Base-by-base conservation (phyloP, 2,888 invertebrate genomes). In the Ichneumon xanthorius region DNA sequence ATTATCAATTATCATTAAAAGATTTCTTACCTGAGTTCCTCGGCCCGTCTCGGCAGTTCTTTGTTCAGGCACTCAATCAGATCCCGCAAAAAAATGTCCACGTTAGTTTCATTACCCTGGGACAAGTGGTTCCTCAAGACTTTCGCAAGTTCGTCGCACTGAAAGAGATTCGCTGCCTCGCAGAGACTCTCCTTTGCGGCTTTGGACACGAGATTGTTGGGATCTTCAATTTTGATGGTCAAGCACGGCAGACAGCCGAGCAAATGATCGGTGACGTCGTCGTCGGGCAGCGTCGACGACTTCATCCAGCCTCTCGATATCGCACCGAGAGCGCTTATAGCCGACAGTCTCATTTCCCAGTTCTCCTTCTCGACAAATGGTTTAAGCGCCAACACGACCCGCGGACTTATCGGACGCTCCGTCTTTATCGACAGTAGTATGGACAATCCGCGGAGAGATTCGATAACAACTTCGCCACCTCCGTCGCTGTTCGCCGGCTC, bases 331-430 rank as follows among this genome's bases (percentile, higher is more conserved):
- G 93, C 93, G 48, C 78, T 88, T 37, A 93, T 90, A 4, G 93
- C 92, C 4, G 92, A 91, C 3, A 92, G 86, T 82, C 91, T 89
- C 89, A 91, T 92, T 79, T 93, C 91, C 89, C 89, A 90, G 76
- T 92, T 91, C 71, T 93, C 92, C 72, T 92, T 93, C 75, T 93
- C 93, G 9, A 92, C 86, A 61, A 93, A 93, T 4, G 93, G 92
- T 55, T 92, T 93, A n/a, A 93, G 86, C 0, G 92, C 90, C 5
- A 93, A 79, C 4, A 93, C 89, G 3, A 93, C 89, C 9, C 91
- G 88, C 0, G 93, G 93, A 72, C 91, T 93, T 9, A 92, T 89
- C 0, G 92, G 90, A 14, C 84, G 89, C 70, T 89, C 89, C 0
- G 89, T 90, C 70, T 90, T 89, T 16, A 89, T 88, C 3, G 92